Conservation (phyloP, 2,797 vertebrate genomes). For the Bufotes viridis region DNA sequence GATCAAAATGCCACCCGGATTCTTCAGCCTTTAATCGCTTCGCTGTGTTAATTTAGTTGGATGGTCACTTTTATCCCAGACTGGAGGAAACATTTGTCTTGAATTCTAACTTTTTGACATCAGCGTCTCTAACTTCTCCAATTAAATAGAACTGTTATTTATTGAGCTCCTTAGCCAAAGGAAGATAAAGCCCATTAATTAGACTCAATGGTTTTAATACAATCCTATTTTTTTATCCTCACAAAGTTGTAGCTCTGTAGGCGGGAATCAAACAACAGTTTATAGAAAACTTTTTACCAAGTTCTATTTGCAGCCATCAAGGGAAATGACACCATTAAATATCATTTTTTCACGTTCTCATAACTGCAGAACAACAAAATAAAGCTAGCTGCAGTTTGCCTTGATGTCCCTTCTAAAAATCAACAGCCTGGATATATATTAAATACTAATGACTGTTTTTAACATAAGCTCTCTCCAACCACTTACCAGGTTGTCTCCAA, state of each 20-base stretch:
- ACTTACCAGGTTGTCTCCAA: not conserved
- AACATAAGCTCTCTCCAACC: not conserved
- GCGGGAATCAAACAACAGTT: conserved; percentile 29
- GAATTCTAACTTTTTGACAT: conserved; percentile 39
- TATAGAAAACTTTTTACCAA: conserved; percentile 16
- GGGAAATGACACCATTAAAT: conserved; percentile 38
- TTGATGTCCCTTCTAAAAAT: not conserved
- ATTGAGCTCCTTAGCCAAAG: conserved; percentile 3
- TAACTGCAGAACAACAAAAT: not conserved
- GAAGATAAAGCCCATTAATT: conserved; percentile 33
- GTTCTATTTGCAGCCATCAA: not conserved
- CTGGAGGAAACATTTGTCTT: conserved; percentile 39
- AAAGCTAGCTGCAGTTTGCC: not conserved
- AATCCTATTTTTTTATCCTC: conserved; percentile 10
- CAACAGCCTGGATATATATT: not conserved
- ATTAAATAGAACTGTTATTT: conserved; percentile 44
- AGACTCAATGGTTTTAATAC: conserved; percentile 19
- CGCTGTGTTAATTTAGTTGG: conserved; percentile 13
- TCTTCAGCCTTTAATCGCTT: conserved; percentile 3
- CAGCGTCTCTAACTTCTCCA: conserved; percentile 37
- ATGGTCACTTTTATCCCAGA: conserved; percentile 15
- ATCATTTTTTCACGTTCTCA: not conserved
- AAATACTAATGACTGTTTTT: not conserved
- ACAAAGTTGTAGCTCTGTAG: conserved; percentile 16
- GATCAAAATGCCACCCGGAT: conserved; percentile 35